A percentile compares a stretch with the other conserved stretches of the same genome.
phyloP scores from a whole-genome alignment of 2,797 vertebrate genomes.

The Xenentodon cancila region DNA sequence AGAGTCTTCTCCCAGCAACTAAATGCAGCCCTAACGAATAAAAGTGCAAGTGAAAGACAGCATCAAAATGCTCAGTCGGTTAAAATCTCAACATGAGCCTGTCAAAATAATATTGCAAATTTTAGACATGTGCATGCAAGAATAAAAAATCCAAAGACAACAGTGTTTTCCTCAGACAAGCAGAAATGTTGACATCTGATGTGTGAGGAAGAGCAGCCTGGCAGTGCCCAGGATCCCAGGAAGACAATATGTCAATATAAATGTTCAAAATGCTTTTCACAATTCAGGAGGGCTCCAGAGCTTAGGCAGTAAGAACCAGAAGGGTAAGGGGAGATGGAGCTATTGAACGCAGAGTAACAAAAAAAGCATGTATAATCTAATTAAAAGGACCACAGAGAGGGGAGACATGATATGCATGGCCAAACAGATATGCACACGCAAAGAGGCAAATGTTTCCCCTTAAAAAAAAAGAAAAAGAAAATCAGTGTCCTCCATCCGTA shows the following conservation, averaged over 20 bases:
- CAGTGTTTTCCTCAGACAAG: conserved; percentile 23
- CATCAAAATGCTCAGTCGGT: not conserved
- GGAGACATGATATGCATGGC: conserved; percentile 4
- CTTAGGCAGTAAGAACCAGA: not conserved
- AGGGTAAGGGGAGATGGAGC: not conserved
- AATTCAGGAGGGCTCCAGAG: conserved; percentile 15
- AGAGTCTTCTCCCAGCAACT: not conserved
- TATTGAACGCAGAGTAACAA: conserved; percentile 7
- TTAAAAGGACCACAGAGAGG: not conserved
- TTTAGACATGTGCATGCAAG: not conserved
- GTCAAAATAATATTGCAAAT: conserved; percentile 5
- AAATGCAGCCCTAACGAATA: not conserved
- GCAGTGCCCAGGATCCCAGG: conserved; percentile 46
- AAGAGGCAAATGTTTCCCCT: too few relatives aligned
- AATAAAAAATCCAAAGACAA: conserved; percentile 16
- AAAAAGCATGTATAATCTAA: conserved; percentile 15
- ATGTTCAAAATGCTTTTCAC: conserved; percentile 48
- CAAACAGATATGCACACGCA: conserved; percentile 10
- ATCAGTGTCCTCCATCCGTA: too few relatives aligned
- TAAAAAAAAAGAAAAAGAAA: too few relatives aligned
- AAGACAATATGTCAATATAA: conserved; percentile 57
- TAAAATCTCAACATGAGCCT: not conserved
- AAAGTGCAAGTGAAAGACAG: not conserved
- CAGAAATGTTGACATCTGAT: conserved; percentile 47
- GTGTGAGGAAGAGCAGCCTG: conserved; percentile 55